These are phyloP conservation scores for Ochropleura leucogaster DNA, from an alignment of 2,888 invertebrate genomes.

Conservation along the genomic window DNA sequence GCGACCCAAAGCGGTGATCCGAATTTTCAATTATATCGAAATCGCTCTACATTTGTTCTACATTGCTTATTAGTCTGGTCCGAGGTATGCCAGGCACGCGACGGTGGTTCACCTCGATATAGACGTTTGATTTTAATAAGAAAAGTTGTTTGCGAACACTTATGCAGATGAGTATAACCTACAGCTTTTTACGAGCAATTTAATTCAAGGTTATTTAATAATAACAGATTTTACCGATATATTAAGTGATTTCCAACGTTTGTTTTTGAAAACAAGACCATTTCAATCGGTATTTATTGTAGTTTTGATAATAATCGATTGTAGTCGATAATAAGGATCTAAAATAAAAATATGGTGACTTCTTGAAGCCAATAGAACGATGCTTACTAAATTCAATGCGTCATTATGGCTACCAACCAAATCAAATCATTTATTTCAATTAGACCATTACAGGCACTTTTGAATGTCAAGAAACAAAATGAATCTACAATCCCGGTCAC, in stretches of 20 bases:
- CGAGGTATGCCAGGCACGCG: conserved; percentile 71
- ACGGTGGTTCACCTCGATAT: conserved; percentile 80
- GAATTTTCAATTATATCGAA: conserved; percentile 59
- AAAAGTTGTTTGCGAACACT: conserved; percentile 76
- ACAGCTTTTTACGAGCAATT: conserved; percentile 55
- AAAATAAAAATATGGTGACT: too few relatives aligned
- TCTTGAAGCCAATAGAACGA: too few relatives aligned
- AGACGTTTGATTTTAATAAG: conserved; percentile 75
- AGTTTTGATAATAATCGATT: conserved; percentile 30
- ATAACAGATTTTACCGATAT: conserved; percentile 6
- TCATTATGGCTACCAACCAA: too few relatives aligned
- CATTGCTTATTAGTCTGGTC: conserved; percentile 51
- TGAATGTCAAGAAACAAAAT: too few relatives aligned
- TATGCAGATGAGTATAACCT: conserved; percentile 73
- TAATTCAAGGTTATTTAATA: conserved; percentile 57
- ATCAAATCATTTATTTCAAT: too few relatives aligned
- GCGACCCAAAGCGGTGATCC: conserved; percentile 52
- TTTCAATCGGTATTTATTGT: conserved; percentile 26
- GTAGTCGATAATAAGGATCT: neutral
- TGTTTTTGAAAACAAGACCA: conserved; percentile 8
- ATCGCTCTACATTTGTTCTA: conserved; percentile 59
- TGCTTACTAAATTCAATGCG: too few relatives aligned
- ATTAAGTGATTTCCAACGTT: neutral
- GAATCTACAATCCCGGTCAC: too few relatives aligned
- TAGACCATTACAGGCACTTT: too few relatives aligned